Percentiles rank a stretch among this genome's conserved stretches.
phyloP scores from a whole-genome alignment of 2,113 vertebrate genomes.

The Pluvialis apricaria region DNA sequence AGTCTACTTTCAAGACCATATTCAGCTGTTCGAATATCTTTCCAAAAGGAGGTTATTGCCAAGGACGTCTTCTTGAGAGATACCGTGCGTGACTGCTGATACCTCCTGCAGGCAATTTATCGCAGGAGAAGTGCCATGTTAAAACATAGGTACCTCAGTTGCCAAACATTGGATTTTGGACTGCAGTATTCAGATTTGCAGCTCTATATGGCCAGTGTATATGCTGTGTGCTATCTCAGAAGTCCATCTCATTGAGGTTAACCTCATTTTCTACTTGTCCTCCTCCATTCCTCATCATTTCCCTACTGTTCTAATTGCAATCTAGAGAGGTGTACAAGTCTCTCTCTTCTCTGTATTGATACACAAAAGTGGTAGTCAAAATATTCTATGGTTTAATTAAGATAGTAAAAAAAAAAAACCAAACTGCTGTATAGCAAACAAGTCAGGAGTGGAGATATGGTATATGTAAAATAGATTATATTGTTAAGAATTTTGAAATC shows the following conservation, averaged over 20 bases:
- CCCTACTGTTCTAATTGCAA: not conserved
- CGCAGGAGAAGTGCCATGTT: not conserved
- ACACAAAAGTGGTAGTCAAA: not conserved
- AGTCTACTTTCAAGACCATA: not conserved
- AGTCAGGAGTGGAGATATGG: not conserved
- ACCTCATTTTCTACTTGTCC: accelerated
- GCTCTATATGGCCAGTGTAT: not conserved
- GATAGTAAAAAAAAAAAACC: too few relatives aligned
- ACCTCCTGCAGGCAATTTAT: not conserved
- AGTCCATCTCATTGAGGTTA: not conserved
- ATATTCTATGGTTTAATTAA: not conserved
- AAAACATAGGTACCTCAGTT: not conserved
- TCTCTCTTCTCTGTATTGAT: not conserved
- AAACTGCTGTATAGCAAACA: not conserved
- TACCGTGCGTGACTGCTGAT: not conserved
- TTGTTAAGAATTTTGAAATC: not conserved
- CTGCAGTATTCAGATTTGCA: not conserved
- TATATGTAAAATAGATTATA: not conserved
- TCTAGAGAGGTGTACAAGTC: not conserved
- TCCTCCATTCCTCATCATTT: not conserved
- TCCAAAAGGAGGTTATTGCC: not conserved
- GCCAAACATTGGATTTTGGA: not conserved
- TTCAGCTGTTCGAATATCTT: not conserved
- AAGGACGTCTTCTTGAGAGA: not conserved
- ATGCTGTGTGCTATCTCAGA: not conserved